Evolutionary conservation across 2,888 invertebrate species (phyloP).

Genomic region (Meganola albula): DNA sequence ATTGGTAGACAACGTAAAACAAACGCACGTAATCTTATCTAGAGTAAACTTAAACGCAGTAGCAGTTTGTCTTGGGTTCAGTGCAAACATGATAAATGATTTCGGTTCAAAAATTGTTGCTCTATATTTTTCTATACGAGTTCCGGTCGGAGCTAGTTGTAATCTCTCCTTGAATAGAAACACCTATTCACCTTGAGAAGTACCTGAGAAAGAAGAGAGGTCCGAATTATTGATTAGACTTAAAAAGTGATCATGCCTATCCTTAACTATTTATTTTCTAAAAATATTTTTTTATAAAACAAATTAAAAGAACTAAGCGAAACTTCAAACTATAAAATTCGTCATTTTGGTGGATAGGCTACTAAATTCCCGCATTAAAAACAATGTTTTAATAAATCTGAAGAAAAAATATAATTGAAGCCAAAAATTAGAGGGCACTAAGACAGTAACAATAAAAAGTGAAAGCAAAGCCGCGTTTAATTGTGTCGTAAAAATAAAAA

Average conservation of each 20-base stretch:
- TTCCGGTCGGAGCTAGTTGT: conserved; percentile 67
- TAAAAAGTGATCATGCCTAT: conserved; percentile 21
- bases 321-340: conserved; percentile 20
- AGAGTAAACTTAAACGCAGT: conserved; percentile 72
- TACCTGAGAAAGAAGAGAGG: conserved; percentile 76
- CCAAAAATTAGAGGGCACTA: conserved; percentile 75
- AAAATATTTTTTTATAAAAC: too few relatives aligned
- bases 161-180: conserved; percentile 68
- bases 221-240: conserved; percentile 57
- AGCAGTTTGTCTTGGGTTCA: conserved; percentile 75
- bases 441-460: conserved; percentile 75
- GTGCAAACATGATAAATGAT: conserved; percentile 75
- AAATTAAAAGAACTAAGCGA: conserved; percentile 13
- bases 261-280: too few relatives aligned
- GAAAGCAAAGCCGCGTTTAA: conserved; percentile 76
- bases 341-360: conserved; percentile 24
- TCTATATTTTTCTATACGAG: conserved; percentile 67
- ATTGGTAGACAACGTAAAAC: conserved; percentile 72
- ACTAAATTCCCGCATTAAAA: conserved; percentile 57
- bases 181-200: conserved; percentile 78
- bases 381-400: conserved; percentile 68
- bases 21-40: conserved; percentile 73
- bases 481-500: conserved; percentile 77
- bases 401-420: conserved; percentile 66
- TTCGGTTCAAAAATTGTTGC: conserved; percentile 71